Evolutionary conservation across 2,113 vertebrate species (phyloP).

Genomic region (Epinephelus cyanopodus): DNA sequence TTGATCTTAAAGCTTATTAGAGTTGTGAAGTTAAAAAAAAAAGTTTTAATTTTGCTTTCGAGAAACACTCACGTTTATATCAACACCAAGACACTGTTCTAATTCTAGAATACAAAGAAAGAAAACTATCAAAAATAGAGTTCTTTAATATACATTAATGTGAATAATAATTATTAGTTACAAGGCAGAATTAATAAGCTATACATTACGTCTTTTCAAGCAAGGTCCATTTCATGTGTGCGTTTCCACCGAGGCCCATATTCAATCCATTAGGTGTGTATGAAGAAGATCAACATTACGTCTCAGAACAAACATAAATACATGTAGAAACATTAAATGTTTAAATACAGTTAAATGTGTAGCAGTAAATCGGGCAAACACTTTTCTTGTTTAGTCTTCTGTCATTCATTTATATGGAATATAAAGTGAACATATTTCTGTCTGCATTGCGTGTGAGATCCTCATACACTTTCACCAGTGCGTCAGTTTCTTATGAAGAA

Average conservation of each 20-base stretch:
- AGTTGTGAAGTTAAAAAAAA: constrained; percentile 21
- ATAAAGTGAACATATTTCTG: neutral
- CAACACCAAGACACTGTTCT: constrained; percentile 29
- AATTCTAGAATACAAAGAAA: constrained; percentile 25
- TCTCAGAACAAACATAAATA: constrained; percentile 42
- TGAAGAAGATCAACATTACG: constrained; percentile 1
- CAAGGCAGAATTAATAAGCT: constrained; percentile 41
- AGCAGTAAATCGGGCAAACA: constrained; percentile 28
- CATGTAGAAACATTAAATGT: constrained; percentile 9
- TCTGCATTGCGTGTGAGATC: constrained; percentile 2
- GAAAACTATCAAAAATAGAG: constrained; percentile 71
- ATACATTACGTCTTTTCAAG: constrained; percentile 36
- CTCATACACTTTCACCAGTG: neutral
- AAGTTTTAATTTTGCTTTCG: neutral
- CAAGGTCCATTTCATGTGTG: constrained; percentile 42
- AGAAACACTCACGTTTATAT: constrained; percentile 30
- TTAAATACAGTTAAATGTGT: constrained; percentile 30
- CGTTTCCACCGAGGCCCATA: constrained; percentile 19
- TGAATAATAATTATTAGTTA: constrained; percentile 44
- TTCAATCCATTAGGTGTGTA: neutral
- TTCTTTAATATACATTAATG: constrained; percentile 63
- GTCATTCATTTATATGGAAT: constrained; percentile 6
- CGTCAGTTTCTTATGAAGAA: neutral
- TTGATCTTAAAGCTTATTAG: constrained; percentile 42
- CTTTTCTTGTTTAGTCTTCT: constrained; percentile 17